Evolutionary conservation across 2,888 invertebrate species (phyloP).

Genomic region (Leptopilina drosophilae): DNA sequence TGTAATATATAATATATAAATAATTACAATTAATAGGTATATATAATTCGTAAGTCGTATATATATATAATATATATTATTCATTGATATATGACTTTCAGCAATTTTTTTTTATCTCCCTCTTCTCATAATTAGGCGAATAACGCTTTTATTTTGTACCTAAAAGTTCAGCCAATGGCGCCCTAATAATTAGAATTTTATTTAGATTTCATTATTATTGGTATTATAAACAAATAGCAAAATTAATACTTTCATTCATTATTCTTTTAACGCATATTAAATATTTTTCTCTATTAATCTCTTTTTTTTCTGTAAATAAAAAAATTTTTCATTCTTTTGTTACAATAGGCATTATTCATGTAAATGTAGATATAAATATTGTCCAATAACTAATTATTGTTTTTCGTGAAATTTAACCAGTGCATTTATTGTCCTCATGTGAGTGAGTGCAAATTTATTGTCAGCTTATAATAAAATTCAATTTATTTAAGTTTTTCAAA

Average conservation of each 20-base stretch:
- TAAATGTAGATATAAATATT: neutral
- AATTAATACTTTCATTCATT: constrained; percentile 25
- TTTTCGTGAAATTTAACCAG: constrained; percentile 1
- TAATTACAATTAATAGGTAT: neutral
- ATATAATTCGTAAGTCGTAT: neutral
- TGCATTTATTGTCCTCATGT: neutral
- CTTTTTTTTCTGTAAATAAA: neutral
- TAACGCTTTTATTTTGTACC: constrained; percentile 5
- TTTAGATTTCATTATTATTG: neutral
- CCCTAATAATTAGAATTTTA: neutral
- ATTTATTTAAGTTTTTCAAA: neutral
- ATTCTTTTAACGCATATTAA: neutral
- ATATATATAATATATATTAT: neutral
- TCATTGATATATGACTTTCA: neutral
- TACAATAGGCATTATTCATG: neutral
- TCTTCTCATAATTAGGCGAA: neutral
- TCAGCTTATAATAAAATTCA: neutral
- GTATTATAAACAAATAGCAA: constrained; percentile 8
- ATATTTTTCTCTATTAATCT: neutral
- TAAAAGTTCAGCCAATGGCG: constrained; percentile 27
- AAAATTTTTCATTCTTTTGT: neutral
- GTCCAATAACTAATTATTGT: neutral
- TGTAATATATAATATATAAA: constrained; percentile 2
- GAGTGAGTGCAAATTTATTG: neutral
- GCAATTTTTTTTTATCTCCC: neutral